Evolutionary conservation across 1,140 invertebrate species (phyloP), one percentile per base, ranked within the genome.

Genomic region (Drosophila ogumai): DNA sequence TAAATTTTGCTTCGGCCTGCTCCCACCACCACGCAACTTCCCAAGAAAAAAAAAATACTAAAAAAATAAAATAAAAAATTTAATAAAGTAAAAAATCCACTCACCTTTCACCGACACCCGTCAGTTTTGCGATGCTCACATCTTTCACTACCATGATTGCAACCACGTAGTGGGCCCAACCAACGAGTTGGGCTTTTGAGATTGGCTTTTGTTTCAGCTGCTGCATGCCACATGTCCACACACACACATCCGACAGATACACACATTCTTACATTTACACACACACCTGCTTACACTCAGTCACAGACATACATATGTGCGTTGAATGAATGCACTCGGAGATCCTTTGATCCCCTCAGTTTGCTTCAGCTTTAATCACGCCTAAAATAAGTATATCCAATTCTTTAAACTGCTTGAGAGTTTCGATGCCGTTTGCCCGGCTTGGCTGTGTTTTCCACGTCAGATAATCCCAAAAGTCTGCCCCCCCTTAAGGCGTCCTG

Each of bases 61-160:
- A 32, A 58, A 9, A 31, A 32, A 17, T 32, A n/a, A 56, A 59
- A 19, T 32, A 2, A 22, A 22, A 22, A 22, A 22, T 22, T 22
- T 28, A 28, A 34, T 31, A 7, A 50, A 32, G 1, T 50, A 43
- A n/a, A 2, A 31, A 28, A 25, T n/a, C 25, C 46, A 28, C 41
- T n/a, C n/a, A 40, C 28, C 34, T 17, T 43, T 22, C 61, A 54
- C 67, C 50, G 12, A n/a, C 67, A 72, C 69, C 46, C 46, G 52
- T 50, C 66, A 72, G 44, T 73, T 73, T 72, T 72, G 69, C 67
- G 38, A 73, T 73, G 69, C 54, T 73, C 69, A 72, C 69, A 73
- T 73, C 52, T 73, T 43, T 73, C 68, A 72, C 52, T 71, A 3
- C 52, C 68, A 72, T 71, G 32, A 71, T 47, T 72, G 66, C 67